Base-by-base conservation (phyloP, 2,797 vertebrate genomes). In the Erethizon dorsatum region DNA sequence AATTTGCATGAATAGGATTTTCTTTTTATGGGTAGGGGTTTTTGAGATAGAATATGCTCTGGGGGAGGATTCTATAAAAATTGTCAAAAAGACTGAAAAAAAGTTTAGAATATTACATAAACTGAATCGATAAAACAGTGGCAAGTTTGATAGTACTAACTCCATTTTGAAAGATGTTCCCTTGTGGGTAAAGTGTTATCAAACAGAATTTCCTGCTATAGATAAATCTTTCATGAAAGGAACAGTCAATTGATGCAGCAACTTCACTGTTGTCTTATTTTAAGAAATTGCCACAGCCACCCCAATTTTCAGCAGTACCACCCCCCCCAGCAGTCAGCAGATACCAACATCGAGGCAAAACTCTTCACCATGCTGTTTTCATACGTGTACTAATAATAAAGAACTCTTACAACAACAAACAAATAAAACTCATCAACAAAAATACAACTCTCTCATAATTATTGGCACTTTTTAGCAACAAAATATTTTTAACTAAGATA, bases 291-390 rank as follows among this genome's bases (percentile, higher is more conserved):
- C 3, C 45, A 50, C 45, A 28, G 2, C 13, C 13, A 31, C 41
- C 1, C 7, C 26, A 15, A 9, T 22, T 12, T 13, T 45, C 5
- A 6, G 11, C 12, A 11, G 15, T 5, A 5, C 22, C 22, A 45
- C 22, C 71, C 45, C 71, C 71, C 37, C 1, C 2, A 45, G 22
- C 69, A 41, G 69, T 45, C 45, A 50, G 13, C 22, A 77, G 13
- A 13, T 31, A 47, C 31, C 73, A 77, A 28, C 24, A 17, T 9
- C 26, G 5, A 47, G 12, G 73, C 22, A 75, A 75, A 47, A 28
- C 22, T 24, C 71, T 47, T 75, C 37, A 45, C 5, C 1, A 13
- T 47, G 5, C 11, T 47, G 12, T 28, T 47, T 47, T 47, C 73
- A 47, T 15, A 45, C 45, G 61, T 4, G 4, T 73, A 7, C 59